phyloP scores from a whole-genome alignment of 2,888 invertebrate genomes.

The Tethea ocularis region DNA sequence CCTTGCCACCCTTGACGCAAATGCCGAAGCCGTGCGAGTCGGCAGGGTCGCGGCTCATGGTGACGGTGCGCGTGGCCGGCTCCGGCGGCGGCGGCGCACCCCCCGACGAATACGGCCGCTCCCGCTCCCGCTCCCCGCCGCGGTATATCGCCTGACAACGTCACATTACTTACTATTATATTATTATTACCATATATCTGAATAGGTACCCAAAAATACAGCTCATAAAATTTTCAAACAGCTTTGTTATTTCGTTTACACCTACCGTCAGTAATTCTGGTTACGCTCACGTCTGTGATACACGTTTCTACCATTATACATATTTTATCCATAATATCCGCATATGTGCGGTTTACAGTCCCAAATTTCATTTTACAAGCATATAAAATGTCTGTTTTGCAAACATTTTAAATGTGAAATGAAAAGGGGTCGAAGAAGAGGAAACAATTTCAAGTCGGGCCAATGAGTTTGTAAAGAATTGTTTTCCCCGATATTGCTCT shows the following conservation, averaged over 20 bases:
- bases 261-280: background rate
- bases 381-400: conserved; percentile 8
- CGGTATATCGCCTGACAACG: conserved; percentile 80
- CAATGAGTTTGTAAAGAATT: conserved; percentile 43
- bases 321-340: background rate
- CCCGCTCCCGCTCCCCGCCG: conserved; percentile 71
- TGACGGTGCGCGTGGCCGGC: conserved; percentile 91
- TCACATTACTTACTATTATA: conserved; percentile 1
- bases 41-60: conserved; percentile 93
- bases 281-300: background rate
- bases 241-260: background rate
- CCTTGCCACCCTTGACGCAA: conserved; percentile 95
- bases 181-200: background rate
- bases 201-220: background rate
- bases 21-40: conserved; percentile 94
- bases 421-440: conserved; percentile 25
- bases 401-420: conserved; percentile 23
- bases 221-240: background rate
- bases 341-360: conserved; percentile 17
- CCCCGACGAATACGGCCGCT: conserved; percentile 82
- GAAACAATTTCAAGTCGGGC: conserved; percentile 37
- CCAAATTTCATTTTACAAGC: conserved; percentile 22
- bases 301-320: background rate
- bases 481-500: conserved; percentile 54
- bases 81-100: conserved; percentile 87